Base-by-base conservation (phyloP, 2,888 invertebrate genomes). In the Neoascia interrupta region DNA sequence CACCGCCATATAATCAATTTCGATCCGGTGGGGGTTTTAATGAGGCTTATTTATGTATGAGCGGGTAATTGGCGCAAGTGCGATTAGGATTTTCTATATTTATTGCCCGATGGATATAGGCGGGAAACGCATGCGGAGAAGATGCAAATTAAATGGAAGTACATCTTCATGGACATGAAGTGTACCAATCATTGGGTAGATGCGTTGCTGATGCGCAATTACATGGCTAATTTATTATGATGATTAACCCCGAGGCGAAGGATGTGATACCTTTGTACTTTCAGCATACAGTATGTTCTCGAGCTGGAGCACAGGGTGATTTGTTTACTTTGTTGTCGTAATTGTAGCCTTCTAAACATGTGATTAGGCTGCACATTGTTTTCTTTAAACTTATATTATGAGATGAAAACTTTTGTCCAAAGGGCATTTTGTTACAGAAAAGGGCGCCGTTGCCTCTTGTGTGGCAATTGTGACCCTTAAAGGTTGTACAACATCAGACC, bases 1-100 rank as follows among this genome's bases (percentile, higher is more conserved):
- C 54, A 64, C 64, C 56, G 56, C 70, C 58, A 72, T 70, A 56
- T 70, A 75, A 63, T 75, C 74, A 69, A 61, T 31, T 56, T n/a
- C 13, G 11, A 70, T 61, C 56, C 26, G 13, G 21, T 66, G 70
- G 51, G 51, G 53, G 43, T 68, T 70, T 72, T 72, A 72, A 60
- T 76, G 76, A 76, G 58, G 72, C 72, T 64, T 64, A 64, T 58
- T 64, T 72, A 72, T 72, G 76, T 72, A 58, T 60, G n/a, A n/a
- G 56, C 39, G 36, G 58, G 64, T 76, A 72, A 76, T 76, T 76
- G 64, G 72, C 28, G 64, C 47, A 53, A 31, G 21, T 16, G 43
- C 31, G 64, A 64, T 76, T 72, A 53, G 64, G 41, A 41, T 47
- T 56, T 61, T n/a, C n/a, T 13, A 28, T 60, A 41, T 69, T 61